A percentile compares a stretch with the other conserved stretches of the same genome.
phyloP scores from a whole-genome alignment of 92 coral and sea anemone species.

The Parazoanthus atlanticus region DNA sequence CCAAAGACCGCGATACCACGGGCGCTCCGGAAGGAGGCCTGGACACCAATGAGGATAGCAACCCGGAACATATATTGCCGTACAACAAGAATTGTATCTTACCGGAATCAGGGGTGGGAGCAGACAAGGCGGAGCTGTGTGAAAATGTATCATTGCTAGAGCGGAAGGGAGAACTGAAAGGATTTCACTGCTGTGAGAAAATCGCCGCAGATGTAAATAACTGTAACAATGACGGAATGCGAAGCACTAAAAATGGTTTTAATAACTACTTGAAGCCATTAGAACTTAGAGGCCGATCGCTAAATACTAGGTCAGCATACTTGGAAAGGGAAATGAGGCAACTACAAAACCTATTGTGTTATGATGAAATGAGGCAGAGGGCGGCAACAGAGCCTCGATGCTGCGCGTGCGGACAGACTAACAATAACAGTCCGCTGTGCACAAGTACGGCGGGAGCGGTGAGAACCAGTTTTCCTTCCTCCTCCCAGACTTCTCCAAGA shows the following conservation, averaged over 20 bases:
- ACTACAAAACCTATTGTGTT: not conserved
- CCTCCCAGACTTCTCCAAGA: not conserved
- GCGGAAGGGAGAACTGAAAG: not conserved
- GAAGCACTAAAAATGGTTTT: not conserved
- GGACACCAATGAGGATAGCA: not conserved
- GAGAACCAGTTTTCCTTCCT: not conserved
- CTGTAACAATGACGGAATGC: not conserved
- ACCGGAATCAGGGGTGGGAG: not conserved
- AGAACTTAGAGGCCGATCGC: not conserved
- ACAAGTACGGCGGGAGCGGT: not conserved
- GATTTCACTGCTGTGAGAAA: not conserved
- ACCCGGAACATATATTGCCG: not conserved
- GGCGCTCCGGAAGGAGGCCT: not conserved
- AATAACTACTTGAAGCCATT: not conserved
- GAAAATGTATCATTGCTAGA: not conserved
- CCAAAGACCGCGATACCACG: not conserved
- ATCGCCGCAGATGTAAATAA: not conserved
- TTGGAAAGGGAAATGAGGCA: not conserved
- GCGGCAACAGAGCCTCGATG: not conserved
- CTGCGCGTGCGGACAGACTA: not conserved
- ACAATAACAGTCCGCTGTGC: not conserved
- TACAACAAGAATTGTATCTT: not conserved
- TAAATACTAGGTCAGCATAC: not conserved
- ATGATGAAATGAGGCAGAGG: not conserved
- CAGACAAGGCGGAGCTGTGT: not conserved